These are phyloP conservation scores for Phortica okadai DNA, from an alignment of 2,888 invertebrate genomes.

Conservation along the genomic window DNA sequence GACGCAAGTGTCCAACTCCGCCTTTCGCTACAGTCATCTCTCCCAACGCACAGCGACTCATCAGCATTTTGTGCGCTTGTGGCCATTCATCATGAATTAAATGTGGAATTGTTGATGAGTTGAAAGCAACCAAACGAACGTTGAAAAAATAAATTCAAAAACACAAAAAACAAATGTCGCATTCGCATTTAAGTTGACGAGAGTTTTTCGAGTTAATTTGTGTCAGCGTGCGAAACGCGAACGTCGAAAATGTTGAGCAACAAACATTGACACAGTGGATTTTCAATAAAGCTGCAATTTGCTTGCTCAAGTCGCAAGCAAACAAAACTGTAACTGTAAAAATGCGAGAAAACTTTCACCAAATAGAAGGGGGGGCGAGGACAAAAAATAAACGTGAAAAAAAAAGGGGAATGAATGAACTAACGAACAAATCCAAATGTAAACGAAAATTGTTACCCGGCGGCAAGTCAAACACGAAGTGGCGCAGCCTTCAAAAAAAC, in stretches of 20 bases:
- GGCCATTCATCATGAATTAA: neutral
- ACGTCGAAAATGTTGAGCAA: too few relatives aligned
- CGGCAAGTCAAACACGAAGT: neutral
- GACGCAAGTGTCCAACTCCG: neutral
- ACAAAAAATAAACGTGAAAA: neutral
- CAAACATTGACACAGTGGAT: neutral
- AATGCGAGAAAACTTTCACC: neutral
- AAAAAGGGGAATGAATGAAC: neutral
- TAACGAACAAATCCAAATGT: neutral
- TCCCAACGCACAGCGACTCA: neutral
- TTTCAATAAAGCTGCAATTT: neutral
- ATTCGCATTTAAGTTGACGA: constrained; percentile 3
- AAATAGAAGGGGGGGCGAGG: neutral
- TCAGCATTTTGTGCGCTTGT: constrained; percentile 16
- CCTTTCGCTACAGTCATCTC: neutral
- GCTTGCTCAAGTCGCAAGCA: neutral
- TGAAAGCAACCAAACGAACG: neutral
- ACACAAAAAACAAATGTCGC: neutral
- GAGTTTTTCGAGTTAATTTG: constrained; percentile 11
- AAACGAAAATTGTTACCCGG: neutral
- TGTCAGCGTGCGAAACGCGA: neutral
- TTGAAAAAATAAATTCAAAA: neutral
- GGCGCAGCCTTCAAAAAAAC: neutral
- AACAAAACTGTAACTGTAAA: neutral
- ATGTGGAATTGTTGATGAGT: constrained; percentile 12